These are phyloP conservation scores for Drosophila greeni DNA, from an alignment of 2,888 invertebrate species.

Conservation along the genomic window DNA sequence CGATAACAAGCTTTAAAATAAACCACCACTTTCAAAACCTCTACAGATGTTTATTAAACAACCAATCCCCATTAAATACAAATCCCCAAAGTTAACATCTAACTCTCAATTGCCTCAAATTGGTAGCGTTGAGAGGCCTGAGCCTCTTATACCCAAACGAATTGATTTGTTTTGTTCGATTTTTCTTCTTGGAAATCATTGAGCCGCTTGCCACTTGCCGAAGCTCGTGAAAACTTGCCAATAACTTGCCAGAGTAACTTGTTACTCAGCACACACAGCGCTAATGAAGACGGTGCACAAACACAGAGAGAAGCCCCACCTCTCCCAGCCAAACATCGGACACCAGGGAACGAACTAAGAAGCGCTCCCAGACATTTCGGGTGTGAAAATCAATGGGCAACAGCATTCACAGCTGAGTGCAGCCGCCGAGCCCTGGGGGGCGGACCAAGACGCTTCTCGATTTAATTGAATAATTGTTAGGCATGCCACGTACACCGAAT, in stretches of 20 bases:
- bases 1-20: no score
- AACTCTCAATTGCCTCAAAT: slow-evolving; percentile 54
- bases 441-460: slow-evolving; percentile 69
- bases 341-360: slow-evolving; percentile 21
- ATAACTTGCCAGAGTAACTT: slow-evolving; percentile 39
- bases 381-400: slow-evolving; percentile 61
- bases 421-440: slow-evolving; percentile 52
- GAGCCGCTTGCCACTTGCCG: slow-evolving; percentile 33
- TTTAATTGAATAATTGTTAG: slow-evolving; percentile 79
- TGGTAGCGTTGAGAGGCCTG: slow-evolving; percentile 47
- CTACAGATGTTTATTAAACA: neutral
- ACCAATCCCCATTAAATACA: slow-evolving; percentile 2
- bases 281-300: slow-evolving; percentile 51
- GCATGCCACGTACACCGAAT: slow-evolving; percentile 74
- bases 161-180: slow-evolving; percentile 56
- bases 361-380: slow-evolving; percentile 38
- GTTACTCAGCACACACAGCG: slow-evolving; percentile 43
- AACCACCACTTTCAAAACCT: neutral
- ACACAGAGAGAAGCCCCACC: slow-evolving; percentile 7
- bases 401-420: slow-evolving; percentile 46
- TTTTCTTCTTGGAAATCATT: slow-evolving; percentile 38
- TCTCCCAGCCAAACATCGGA: slow-evolving; percentile 4
- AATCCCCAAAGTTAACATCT: slow-evolving; percentile 12
- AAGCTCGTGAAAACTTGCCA: slow-evolving; percentile 31
- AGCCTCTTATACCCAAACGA: slow-evolving; percentile 62